These are phyloP conservation scores for Enteromius trimaculatus DNA, from an alignment of 2,797 vertebrate genomes.

Conservation along the genomic window DNA sequence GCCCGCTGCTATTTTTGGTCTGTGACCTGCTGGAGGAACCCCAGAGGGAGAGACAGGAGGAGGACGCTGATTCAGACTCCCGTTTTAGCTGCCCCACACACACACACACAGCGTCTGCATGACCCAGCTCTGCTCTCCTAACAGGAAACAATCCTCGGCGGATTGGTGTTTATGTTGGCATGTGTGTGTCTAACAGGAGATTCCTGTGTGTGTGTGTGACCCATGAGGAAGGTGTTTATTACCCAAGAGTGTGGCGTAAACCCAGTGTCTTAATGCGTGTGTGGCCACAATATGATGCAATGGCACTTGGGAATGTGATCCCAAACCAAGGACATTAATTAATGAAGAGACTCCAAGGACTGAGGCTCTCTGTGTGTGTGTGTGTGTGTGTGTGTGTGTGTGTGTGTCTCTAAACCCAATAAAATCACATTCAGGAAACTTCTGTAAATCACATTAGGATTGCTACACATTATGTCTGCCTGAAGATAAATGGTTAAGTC, in stretches of 20 bases:
- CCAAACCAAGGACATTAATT: constrained; percentile 10
- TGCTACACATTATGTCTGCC: neutral
- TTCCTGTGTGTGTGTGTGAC: neutral
- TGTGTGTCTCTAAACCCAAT: neutral
- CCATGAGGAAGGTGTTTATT: constrained; percentile 20
- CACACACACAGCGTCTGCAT: neutral
- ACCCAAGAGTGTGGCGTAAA: neutral
- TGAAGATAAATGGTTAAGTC: neutral
- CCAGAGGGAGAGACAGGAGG: constrained; percentile 86
- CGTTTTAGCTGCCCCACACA: constrained; percentile 36
- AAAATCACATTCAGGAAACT: neutral
- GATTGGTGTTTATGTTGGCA: constrained; percentile 39
- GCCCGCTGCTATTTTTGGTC: constrained; percentile 96
- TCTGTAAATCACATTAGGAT: neutral
- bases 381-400: neutral
- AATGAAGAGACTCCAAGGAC: constrained; percentile 28
- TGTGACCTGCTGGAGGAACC: constrained; percentile 92
- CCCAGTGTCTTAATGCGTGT: neutral
- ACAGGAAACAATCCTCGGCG: constrained; percentile 29
- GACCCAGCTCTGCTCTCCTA: constrained; percentile 20
- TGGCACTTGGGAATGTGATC: constrained; percentile 14
- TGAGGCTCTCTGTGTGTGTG: neutral
- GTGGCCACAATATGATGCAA: neutral
- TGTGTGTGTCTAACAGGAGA: constrained; percentile 35
- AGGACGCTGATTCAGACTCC: constrained; percentile 75